Base-by-base conservation (phyloP, 2,888 invertebrate genomes). In the Aelia acuminata region DNA sequence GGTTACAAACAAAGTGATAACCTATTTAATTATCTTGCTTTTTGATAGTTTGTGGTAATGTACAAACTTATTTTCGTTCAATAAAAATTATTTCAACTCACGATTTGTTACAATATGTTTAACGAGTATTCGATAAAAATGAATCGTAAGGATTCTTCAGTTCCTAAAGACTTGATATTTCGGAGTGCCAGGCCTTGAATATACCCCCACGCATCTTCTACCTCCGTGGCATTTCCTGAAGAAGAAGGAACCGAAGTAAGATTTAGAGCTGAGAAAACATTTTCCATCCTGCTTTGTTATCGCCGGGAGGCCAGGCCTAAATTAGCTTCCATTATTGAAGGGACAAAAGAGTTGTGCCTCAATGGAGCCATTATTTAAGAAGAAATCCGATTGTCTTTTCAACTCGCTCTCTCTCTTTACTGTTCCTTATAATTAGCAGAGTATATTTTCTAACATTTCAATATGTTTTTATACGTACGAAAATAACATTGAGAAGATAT, bases 231-330 rank as follows among this genome's bases (percentile, higher is more conserved):
- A 20, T 75, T 75, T 75, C 75, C 75, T 75, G 39, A 35, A 70
- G 26, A 35, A 4, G 35, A 70, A 70, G 4, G 35, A 31, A 20
- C 35, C 20, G 10, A 13, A n/a, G n/a, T n/a, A n/a, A n/a, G n/a
- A 63, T 26, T 5, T 8, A 63, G 35, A 13, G n/a, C 3, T 20
- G n/a, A n/a, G 10, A n/a, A 80, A 80, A 80, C 5, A n/a, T n/a
- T 80, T 47, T n/a, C 43, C 80, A 80, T 43, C n/a, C n/a, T 20
- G 43, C 43, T 80, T 80, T 80, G 80, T 80, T 47, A 80, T 18
- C 15, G 2, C 47, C 3, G 8, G 1, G 43, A 80, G 80, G 11
- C 18, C n/a, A 3, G n/a, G 31, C 43, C 11, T 80, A 47, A 80
- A 80, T 80, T 80, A 80, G 80, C 43, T 80, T 47, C 80, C 80